phyloP scores from a whole-genome alignment of 2,113 vertebrate genomes.

The Fulmarus glacialis region DNA sequence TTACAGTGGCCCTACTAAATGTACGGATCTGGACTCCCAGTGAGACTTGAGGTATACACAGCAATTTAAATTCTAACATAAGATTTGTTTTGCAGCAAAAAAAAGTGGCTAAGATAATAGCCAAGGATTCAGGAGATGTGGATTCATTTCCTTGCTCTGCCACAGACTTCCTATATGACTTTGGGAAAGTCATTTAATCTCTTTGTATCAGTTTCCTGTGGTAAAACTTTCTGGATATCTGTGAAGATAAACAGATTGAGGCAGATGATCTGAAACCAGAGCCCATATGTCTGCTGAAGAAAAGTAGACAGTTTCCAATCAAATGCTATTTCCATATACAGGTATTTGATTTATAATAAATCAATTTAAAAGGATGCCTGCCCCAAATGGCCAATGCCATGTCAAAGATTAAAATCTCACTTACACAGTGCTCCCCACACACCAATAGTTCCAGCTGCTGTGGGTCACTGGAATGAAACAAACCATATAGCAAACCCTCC shows the following conservation, averaged over 20 bases:
- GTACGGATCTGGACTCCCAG: background rate
- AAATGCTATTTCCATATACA: background rate
- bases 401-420: background rate
- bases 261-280: background rate
- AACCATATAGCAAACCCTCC: background rate
- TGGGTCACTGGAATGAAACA: rapidly evolving
- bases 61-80: background rate
- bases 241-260: conserved; percentile 5
- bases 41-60: background rate
- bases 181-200: background rate
- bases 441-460: background rate
- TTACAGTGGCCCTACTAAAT: background rate
- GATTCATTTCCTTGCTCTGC: background rate
- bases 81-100: background rate
- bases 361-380: background rate
- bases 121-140: background rate
- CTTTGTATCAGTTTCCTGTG: background rate
- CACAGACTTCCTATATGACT: conserved; percentile 2
- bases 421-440: rapidly evolving
- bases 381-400: background rate
- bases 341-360: background rate
- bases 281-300: background rate
- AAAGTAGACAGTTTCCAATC: background rate
- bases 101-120: background rate
- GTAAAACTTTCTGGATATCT: conserved; percentile 18